A percentile compares a stretch with the other conserved stretches of the same genome.
Conservation (phyloP, 1,140 invertebrate genomes). For the Dinoponera quadriceps region DNA sequence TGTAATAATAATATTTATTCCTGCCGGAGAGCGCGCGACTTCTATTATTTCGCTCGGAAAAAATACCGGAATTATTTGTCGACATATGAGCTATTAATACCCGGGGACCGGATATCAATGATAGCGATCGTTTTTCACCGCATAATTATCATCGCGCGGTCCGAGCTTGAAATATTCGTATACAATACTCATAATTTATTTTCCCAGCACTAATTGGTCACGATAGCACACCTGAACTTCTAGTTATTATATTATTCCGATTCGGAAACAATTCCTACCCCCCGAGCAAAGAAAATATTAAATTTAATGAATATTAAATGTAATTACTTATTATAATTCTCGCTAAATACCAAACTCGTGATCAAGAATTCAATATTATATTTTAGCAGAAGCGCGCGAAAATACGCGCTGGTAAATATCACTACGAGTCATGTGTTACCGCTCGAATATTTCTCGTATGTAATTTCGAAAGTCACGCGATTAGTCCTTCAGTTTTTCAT, state of each 20-base stretch:
- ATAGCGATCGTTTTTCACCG: neutral
- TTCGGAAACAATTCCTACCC: slow-evolving; percentile 11
- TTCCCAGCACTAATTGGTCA: neutral
- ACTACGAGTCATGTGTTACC: neutral
- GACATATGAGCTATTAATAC: no score
- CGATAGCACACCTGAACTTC: neutral
- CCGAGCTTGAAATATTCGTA: neutral
- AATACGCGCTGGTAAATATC: neutral
- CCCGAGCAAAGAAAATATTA: neutral
- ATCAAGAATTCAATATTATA: slow-evolving; percentile 34
- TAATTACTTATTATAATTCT: slow-evolving; percentile 12
- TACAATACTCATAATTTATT: neutral
- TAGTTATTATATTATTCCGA: neutral
- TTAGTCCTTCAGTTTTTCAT: neutral
- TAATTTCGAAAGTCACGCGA: neutral
- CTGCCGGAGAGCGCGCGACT: no score
- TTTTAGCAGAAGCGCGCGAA: neutral
- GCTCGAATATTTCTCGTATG: neutral
- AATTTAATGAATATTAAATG: slow-evolving; percentile 10
- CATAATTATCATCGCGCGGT: slow-evolving; percentile 2
- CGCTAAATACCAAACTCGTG: neutral
- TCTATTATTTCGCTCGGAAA: no score
- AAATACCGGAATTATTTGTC: no score
- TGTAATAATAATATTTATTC: neutral
- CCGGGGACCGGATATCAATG: no score